Base-by-base conservation (phyloP, 2,888 invertebrate genomes). In the Caenorhabditis drosophilae region DNA sequence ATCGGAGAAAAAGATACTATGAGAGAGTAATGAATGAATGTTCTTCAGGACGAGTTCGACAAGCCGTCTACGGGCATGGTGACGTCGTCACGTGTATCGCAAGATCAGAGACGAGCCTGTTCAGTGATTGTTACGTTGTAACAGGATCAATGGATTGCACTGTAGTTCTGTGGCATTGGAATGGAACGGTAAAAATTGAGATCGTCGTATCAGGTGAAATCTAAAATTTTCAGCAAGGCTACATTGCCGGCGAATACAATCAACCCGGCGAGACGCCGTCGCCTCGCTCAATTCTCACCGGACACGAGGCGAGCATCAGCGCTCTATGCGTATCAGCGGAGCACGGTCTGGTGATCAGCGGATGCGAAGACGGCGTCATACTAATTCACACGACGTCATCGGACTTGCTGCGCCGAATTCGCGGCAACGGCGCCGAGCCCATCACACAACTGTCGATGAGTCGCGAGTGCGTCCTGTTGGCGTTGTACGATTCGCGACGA, bases 141-240 rank as follows among this genome's bases (percentile, higher is more conserved):
- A 95, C 95, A 0, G 98, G 98, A 22, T 93, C 94, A 23, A 92
- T 93, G 46, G 98, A 99, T 86, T 97, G 97, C 85, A 97, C 97
- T 0, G 94, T 98, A 22, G 88, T 97, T 57, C 87, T 99, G 51
- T 99, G 98, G 98, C 96, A 97, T 84, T 99, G 98, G 94, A 97
- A 90, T 81, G 75, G 75, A 62, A 73, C 94, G 93, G 69, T 70
- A 4, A 9, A 51, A n/a, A n/a, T n/a, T n/a, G n/a, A 26, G 26
- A n/a, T 25, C 45, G 6, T 15, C 7, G 15, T 6, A 25, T 25
- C 9, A 26, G 4, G 12, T n/a, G 26, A 9, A 12, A 4, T 49
- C 49, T 38, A 12, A 42, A 2, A 35, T 55, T 66, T 75, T 6
- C 63, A 76, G 62, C 61, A 62, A 63, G 95, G 95, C 84, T 92